Base-by-base conservation (phyloP, 2,797 vertebrate species). In the Ctenochaetus hawaiiensis region DNA sequence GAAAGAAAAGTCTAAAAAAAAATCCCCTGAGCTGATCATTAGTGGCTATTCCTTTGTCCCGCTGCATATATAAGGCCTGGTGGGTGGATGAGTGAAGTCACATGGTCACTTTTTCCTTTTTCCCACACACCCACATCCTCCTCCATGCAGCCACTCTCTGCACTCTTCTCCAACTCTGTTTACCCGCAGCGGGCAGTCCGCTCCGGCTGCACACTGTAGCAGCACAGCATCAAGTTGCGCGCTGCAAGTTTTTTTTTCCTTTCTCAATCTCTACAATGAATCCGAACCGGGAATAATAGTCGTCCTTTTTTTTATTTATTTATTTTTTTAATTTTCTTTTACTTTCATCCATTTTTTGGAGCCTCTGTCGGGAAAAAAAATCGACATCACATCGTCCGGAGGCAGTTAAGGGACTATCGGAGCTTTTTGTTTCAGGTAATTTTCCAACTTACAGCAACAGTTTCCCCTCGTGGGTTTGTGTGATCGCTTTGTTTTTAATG, bases 71-170 rank as follows among this genome's bases (percentile, higher is more conserved):
- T 57, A 70, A 60, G 87, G 83, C 82, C 89, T 69, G 23, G 93
- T 92, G 90, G 93, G 93, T 84, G 94, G 92, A 91, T 81, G 87
- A 90, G 86, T 85, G 67, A 69, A 87, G 89, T 95, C 94, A 95
- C 94, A 90, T 95, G 94, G 92, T 91, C 87, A 87, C 90, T 93
- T 34, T 30, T 92, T 92, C 86, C 88, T 89, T 91, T 94, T 91
- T 93, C 91, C 87, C 91, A 92, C 92, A 93, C 92, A 93, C 93
- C 89, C 91, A 92, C 91, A 84, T 83, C 91, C 87, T 92, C 88
- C 88, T 91, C 87, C 87, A 67, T 63, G 86, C 92, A 89, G 78
- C 80, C 86, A 4, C 89, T 84, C 89, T 85, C 85, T 85, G 53
- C 83, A 48, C 85, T 85, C 80, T 51, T 70, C 81, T 72, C 68